These are phyloP conservation scores for Pangasius djambal DNA, from an alignment of 2,797 vertebrate genomes.

Conservation along the genomic window DNA sequence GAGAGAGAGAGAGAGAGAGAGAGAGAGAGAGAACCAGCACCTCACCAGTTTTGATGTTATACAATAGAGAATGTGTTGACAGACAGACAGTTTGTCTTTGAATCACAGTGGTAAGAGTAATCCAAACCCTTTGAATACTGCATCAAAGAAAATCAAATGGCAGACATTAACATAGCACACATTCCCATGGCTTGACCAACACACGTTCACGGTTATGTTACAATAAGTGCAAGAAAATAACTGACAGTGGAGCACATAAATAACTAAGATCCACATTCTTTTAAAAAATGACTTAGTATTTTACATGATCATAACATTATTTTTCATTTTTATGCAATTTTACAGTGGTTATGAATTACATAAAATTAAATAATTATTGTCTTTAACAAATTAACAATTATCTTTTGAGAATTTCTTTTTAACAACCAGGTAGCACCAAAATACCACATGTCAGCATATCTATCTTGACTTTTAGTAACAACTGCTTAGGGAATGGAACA, in stretches of 20 bases:
- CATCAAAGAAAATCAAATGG: slow-evolving; percentile 30
- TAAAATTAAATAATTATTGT: background rate
- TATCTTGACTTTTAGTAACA: slow-evolving; percentile 1
- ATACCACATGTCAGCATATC: background rate
- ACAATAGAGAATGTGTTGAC: slow-evolving; percentile 28
- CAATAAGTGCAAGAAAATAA: background rate
- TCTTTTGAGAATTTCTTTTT: background rate
- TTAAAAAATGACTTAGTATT: background rate
- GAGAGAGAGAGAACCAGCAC: background rate
- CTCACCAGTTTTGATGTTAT: background rate
- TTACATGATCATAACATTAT: background rate
- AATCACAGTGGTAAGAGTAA: slow-evolving; percentile 34
- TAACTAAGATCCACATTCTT: background rate
- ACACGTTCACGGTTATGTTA: background rate
- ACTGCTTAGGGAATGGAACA: slow-evolving; percentile 18
- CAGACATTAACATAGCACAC: slow-evolving; percentile 27
- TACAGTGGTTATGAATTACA: background rate
- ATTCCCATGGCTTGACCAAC: background rate
- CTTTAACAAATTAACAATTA: background rate
- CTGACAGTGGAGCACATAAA: background rate
- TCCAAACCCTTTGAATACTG: slow-evolving; percentile 42
- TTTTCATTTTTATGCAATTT: background rate
- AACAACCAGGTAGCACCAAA: background rate
- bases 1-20: background rate
- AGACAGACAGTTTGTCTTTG: slow-evolving; percentile 43